These are phyloP conservation scores for Axea sp. DNA, from an alignment of 2,888 invertebrate genomes.

Conservation along the genomic window DNA sequence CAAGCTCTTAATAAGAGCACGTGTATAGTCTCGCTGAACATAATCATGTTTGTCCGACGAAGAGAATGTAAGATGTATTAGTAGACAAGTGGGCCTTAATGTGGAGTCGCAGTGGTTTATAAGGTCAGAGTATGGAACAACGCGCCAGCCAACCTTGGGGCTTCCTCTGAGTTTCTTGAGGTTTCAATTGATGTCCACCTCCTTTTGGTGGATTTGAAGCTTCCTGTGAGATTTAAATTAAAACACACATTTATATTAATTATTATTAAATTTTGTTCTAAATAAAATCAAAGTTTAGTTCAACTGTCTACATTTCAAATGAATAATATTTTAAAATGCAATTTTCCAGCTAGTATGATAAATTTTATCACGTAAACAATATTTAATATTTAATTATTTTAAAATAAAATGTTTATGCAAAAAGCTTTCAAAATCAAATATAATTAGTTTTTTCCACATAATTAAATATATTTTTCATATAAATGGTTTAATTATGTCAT, in stretches of 20 bases:
- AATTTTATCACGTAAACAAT: too few species aligned
- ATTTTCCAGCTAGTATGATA: too few species aligned
- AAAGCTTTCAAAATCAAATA: too few species aligned
- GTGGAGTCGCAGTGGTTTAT: conserved; percentile 67
- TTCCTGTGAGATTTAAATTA: conserved; percentile 82
- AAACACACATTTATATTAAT: conserved; percentile 6
- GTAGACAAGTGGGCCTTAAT: conserved; percentile 71
- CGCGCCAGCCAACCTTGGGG: conserved; percentile 92
- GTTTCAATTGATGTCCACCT: conserved; percentile 88
- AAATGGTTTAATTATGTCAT: too few species aligned
- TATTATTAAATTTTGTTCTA: too few species aligned
- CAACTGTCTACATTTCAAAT: too few species aligned
- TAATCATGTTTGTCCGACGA: conserved; percentile 71
- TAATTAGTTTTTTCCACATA: too few species aligned
- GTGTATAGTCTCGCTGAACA: conserved; percentile 69
- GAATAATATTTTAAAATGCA: too few species aligned
- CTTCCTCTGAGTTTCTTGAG: conserved; percentile 89
- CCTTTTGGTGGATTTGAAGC: conserved; percentile 93
- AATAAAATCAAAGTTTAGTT: too few species aligned
- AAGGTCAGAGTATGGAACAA: conserved; percentile 93
- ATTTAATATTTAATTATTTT: too few species aligned
- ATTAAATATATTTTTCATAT: too few species aligned
- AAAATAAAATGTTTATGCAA: too few species aligned
- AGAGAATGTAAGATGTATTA: conserved; percentile 73
- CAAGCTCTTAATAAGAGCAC: conserved; percentile 65